Base-by-base conservation (phyloP, 2,888 invertebrate species). In the Acronicta alni region DNA sequence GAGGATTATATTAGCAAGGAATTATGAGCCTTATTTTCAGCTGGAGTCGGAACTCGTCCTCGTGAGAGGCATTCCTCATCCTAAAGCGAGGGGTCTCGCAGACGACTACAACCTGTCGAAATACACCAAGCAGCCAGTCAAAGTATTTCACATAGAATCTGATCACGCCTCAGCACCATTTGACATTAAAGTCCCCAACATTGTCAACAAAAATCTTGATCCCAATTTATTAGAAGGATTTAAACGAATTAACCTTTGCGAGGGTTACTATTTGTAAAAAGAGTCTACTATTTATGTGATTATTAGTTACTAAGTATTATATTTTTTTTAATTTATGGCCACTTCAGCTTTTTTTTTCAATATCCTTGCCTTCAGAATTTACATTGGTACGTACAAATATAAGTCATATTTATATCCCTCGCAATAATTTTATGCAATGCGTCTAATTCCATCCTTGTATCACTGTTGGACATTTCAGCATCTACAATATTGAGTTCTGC, bases 31-130 rank as follows among this genome's bases (percentile, higher is more conserved):
- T 2, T 52, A 68, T 7, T 70, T 84, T 0, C 78, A 76, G 42
- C 52, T 87, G 3, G 55, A 83, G 32, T 87, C 86, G 1, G 75
- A 85, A 51, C 20, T 88, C 8, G 69, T 88, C 0, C 77, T 88
- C 0, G 75, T 88, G 30, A 84, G 80, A 61, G 84, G 9, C 26
- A 9, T 9, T 10, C 26, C 26, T 26, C 26, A 1, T 9, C 9
- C 26, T 3, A 63, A 64, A 16, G 56, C 71, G 7, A 58, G 52
- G 8, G 51, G 17, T 16, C 55, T 84, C 0, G 9, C 72, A 3
- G 67, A 83, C n/a, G 87, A 87, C 46, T 88, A 88, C 23, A 75
- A 78, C 37, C 57, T 88, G 6, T 85, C 82, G 0, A 81, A 85
- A 43, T 87, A 84, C 20, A 77, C 80, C 1, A 75, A 69, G 0